Percentiles rank a stretch among this genome's conserved stretches.
Evolutionary conservation across 2,888 invertebrate species (phyloP).

Genomic region (Zaprionus bogoriensis): DNA sequence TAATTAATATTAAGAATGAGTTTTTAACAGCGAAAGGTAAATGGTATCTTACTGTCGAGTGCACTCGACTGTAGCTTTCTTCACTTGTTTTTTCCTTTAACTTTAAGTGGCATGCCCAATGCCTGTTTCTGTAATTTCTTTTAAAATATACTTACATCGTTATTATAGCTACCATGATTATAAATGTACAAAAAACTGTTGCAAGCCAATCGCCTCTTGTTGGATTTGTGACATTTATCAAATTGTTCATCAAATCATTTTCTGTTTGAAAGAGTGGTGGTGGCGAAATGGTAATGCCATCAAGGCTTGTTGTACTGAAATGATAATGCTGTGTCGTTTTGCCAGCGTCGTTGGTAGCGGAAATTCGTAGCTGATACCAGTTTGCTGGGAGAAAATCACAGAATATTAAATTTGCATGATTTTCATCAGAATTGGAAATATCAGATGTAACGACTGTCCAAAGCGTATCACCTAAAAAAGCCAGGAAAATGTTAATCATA

Average conservation of each 20-base stretch:
- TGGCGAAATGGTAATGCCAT: conserved; percentile 83
- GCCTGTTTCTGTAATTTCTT: too few species aligned
- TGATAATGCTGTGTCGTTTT: conserved; percentile 86
- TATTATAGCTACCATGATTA: conserved; percentile 80
- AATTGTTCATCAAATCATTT: conserved; percentile 81
- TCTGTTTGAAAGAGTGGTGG: conserved; percentile 81
- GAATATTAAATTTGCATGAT: conserved; percentile 83
- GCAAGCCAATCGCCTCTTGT: conserved; percentile 81
- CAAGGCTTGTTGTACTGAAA: conserved; percentile 85
- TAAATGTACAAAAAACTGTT: too few species aligned
- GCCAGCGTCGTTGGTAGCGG: conserved; percentile 86
- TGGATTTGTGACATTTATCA: conserved; percentile 81
- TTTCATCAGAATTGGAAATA: conserved; percentile 83
- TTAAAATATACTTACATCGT: conserved; percentile 78
- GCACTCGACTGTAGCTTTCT: too few species aligned
- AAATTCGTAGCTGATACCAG: conserved; percentile 86
- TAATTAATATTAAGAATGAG: too few species aligned
- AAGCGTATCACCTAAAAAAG: conserved; percentile 78
- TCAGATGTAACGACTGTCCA: conserved; percentile 83
- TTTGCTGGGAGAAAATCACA: conserved; percentile 85
- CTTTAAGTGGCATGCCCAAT: too few species aligned
- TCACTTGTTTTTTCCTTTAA: too few species aligned
- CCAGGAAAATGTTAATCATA: conserved; percentile 1
- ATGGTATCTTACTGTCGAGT: too few species aligned
- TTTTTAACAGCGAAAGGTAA: too few species aligned